Conservation (phyloP, 2,888 invertebrate species). For the Lottia gigantea region DNA sequence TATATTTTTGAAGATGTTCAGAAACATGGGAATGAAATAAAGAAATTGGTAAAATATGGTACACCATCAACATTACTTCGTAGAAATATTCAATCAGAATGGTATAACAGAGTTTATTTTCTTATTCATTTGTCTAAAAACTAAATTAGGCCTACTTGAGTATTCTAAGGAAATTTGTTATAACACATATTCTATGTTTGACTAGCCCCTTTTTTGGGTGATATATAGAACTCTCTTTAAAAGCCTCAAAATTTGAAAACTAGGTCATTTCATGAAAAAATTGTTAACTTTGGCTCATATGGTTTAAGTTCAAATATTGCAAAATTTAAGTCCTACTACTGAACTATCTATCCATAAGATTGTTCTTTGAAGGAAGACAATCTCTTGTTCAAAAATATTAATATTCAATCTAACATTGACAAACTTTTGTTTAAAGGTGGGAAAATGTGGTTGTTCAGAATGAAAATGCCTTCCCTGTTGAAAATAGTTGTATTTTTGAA, state of each 20-base stretch:
- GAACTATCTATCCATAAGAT: too few species aligned
- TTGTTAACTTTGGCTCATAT: too few species aligned
- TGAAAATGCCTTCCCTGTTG: slow-evolving; percentile 43
- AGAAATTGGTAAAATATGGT: slow-evolving; percentile 31
- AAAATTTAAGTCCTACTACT: too few species aligned
- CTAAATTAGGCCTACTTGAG: background rate
- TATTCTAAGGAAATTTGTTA: background rate
- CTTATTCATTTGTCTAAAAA: background rate
- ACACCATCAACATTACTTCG: slow-evolving; percentile 48
- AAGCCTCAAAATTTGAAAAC: too few species aligned
- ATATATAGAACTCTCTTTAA: too few species aligned
- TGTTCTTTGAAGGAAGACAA: too few species aligned
- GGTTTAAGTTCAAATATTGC: background rate
- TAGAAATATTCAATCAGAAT: slow-evolving; percentile 44
- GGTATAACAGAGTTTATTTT: slow-evolving; percentile 33
- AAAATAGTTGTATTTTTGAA: slow-evolving; percentile 13
- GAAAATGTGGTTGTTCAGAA: slow-evolving; percentile 43
- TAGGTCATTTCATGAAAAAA: too few species aligned
- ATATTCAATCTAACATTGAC: too few species aligned
- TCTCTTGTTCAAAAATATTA: too few species aligned
- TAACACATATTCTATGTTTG: slow-evolving; percentile 1
- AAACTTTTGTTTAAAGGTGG: slow-evolving; percentile 72
- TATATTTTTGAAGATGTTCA: too few species aligned
- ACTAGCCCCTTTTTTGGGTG: background rate
- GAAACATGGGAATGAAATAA: too few species aligned